phyloP scores from a whole-genome alignment of 2,113 vertebrate genomes.

The Clupea harengus region DNA sequence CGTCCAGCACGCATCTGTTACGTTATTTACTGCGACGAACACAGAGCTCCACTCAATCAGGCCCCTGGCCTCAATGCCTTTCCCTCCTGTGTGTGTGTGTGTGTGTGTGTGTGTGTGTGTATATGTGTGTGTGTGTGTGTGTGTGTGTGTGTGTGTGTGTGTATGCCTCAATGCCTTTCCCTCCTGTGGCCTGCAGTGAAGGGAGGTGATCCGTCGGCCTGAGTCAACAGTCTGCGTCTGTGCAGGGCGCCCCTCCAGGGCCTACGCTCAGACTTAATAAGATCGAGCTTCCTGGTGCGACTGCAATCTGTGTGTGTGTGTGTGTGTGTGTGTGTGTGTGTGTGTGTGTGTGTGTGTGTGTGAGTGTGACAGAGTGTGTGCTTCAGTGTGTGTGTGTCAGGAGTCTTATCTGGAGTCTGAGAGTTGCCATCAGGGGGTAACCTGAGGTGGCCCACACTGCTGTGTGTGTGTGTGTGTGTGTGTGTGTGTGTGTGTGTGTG shows the following conservation, averaged over 20 bases:
- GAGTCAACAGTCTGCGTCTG: slow-evolving; percentile 18
- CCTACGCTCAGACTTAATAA: slow-evolving; percentile 16
- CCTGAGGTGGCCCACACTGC: slow-evolving; percentile 23
- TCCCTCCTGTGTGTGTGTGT: not conserved
- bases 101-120: too few relatives aligned
- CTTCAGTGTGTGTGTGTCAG: too few relatives aligned
- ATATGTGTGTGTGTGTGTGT: too few relatives aligned
- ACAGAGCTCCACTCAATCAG: not conserved
- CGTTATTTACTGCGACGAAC: not conserved
- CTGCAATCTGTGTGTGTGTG: not conserved
- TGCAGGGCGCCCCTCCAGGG: not conserved
- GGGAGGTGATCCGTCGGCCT: not conserved
- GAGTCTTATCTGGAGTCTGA: too few relatives aligned
- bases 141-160: too few relatives aligned
- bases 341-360: too few relatives aligned
- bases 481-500: slow-evolving; percentile 22
- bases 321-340: not conserved
- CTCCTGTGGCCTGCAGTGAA: not conserved
- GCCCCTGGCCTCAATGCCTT: not conserved
- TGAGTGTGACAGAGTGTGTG: too few relatives aligned
- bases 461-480: slow-evolving; percentile 34
- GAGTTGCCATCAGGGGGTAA: slow-evolving; percentile 22
- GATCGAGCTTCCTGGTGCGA: not conserved
- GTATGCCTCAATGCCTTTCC: slow-evolving; percentile 28
- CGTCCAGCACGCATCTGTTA: too few relatives aligned